These are phyloP conservation scores for Parotocinclus haroldoi DNA, from an alignment of 2,797 vertebrate species.

Conservation along the genomic window DNA sequence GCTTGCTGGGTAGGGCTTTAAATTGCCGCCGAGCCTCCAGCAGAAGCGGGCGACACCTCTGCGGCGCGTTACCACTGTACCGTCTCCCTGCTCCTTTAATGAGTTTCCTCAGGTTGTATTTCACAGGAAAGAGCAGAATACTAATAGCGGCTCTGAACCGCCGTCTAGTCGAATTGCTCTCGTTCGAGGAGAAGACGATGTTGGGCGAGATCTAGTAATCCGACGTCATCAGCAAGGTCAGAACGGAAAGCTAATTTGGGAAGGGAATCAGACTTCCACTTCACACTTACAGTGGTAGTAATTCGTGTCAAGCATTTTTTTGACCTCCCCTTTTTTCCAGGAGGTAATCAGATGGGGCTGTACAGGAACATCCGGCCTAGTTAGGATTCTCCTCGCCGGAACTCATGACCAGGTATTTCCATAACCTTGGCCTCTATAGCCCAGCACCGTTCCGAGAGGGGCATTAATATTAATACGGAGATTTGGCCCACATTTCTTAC, in stretches of 20 bases:
- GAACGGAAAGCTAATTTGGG: neutral
- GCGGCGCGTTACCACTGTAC: neutral
- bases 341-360: neutral
- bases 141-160: neutral
- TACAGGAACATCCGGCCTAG: neutral
- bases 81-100: conserved; percentile 17
- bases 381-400: conserved; percentile 2
- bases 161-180: neutral
- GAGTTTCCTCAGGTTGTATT: conserved; percentile 18
- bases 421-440: neutral
- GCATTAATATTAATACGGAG: conserved; percentile 22
- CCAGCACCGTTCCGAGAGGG: neutral
- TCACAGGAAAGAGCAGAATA: conserved; percentile 8
- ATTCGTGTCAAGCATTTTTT: neutral
- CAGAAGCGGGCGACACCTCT: neutral
- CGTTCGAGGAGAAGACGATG: neutral
- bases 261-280: neutral
- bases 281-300: neutral
- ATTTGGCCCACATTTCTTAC: conserved; percentile 2
- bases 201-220: neutral
- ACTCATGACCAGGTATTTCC: neutral
- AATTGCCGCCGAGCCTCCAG: conserved; percentile 6
- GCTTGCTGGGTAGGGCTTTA: conserved; percentile 5
- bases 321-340: neutral
- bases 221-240: neutral